A percentile compares a stretch with the other conserved stretches of the same genome.
phyloP scores from a whole-genome alignment of 2,797 vertebrate genomes.

The Notoglanidium macrostoma region DNA sequence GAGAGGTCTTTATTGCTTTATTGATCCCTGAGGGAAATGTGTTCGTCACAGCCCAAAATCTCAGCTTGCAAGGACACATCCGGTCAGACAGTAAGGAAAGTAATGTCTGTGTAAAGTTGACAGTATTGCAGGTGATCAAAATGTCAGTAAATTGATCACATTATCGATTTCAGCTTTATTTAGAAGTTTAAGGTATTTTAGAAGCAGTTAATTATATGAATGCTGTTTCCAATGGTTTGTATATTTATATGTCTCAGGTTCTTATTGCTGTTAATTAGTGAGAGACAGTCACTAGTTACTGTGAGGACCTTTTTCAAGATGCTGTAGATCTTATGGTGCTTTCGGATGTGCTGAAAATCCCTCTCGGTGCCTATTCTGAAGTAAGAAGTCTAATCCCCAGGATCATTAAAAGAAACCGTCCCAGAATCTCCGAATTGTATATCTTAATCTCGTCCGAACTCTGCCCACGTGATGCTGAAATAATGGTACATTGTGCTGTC shows the following conservation, averaged over 20 bases:
- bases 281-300: not conserved
- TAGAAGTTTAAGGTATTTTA: not conserved
- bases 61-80: not conserved
- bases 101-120: too few species aligned
- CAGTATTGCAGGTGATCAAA: too few species aligned
- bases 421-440: conserved; percentile 30
- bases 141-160: not conserved
- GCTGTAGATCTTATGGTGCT: not conserved
- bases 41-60: not conserved
- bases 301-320: not conserved
- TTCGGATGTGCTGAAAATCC: not conserved
- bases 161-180: not conserved
- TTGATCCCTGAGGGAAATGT: conserved; percentile 1
- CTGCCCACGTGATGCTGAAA: not conserved
- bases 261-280: not conserved
- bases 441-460: conserved; percentile 51
- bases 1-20: conserved; percentile 10
- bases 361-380: not conserved
- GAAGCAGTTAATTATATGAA: not conserved
- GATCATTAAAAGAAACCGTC: conserved; percentile 27
- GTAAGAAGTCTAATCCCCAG: conserved; percentile 10
- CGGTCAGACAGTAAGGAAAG: not conserved
- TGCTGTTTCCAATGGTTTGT: not conserved
- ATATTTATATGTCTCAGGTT: not conserved
- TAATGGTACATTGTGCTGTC: conserved; percentile 21